Conservation (phyloP, 1,140 invertebrate species). For the Steinernema feltiae region DNA sequence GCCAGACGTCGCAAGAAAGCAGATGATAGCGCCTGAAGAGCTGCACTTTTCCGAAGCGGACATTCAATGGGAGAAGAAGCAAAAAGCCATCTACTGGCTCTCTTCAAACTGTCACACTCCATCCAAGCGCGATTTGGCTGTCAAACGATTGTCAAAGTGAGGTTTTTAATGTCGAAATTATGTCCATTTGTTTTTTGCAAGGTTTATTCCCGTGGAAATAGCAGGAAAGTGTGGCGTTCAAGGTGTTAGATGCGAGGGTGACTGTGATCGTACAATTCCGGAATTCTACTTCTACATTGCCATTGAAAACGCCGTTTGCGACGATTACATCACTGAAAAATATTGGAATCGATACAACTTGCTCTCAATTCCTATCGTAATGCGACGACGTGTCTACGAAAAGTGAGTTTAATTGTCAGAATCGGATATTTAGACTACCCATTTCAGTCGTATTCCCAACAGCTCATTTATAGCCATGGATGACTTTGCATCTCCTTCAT, state of each 20-base stretch:
- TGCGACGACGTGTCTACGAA: slow-evolving; percentile 19
- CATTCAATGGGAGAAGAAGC: slow-evolving; percentile 14
- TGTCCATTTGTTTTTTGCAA: slow-evolving; percentile 25
- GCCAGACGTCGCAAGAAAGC: slow-evolving; percentile 13
- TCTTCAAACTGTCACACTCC: slow-evolving; percentile 34
- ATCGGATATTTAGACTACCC: background rate
- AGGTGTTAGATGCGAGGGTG: background rate
- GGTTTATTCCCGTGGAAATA: slow-evolving; percentile 30
- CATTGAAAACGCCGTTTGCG: slow-evolving; percentile 36
- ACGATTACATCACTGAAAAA: slow-evolving; percentile 40
- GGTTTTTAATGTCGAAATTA: slow-evolving; percentile 17
- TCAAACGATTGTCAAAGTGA: slow-evolving; percentile 28
- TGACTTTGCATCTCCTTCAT: slow-evolving; percentile 23
- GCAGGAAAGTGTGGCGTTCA: slow-evolving; percentile 24
- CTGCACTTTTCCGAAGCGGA: background rate
- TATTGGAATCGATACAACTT: slow-evolving; percentile 23
- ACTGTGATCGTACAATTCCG: slow-evolving; percentile 7
- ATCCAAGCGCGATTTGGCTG: slow-evolving; percentile 30
- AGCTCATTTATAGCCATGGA: slow-evolving; percentile 37
- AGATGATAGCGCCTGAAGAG: background rate
- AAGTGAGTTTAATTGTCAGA: slow-evolving; percentile 10
- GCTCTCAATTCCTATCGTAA: slow-evolving; percentile 29
- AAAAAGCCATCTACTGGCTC: slow-evolving; percentile 24
- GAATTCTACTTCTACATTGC: slow-evolving; percentile 38
- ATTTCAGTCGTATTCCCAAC: slow-evolving; percentile 25